A percentile compares a stretch with the other conserved stretches of the same genome.
These are phyloP conservation scores for Sebastes taczanowskii DNA, from an alignment of 2,797 vertebrate species.

Conservation along the genomic window DNA sequence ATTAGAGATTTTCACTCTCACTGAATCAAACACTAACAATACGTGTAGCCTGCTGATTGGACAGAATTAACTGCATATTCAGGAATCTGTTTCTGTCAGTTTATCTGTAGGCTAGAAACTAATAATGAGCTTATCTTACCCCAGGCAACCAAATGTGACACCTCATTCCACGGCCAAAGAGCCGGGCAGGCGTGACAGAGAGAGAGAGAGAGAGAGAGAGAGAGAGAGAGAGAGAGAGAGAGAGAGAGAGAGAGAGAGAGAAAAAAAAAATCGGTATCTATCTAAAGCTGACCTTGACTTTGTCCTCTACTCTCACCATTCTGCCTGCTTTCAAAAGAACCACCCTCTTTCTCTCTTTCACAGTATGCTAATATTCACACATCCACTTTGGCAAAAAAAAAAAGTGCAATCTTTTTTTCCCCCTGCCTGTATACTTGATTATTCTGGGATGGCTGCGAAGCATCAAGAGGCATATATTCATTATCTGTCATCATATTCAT, in stretches of 20 bases:
- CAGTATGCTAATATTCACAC: conserved; percentile 71
- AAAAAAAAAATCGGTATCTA: conserved; percentile 34
- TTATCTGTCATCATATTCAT: conserved; percentile 89
- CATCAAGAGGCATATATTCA: conserved; percentile 85
- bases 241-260: not conserved
- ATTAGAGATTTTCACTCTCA: not conserved
- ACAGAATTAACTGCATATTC: conserved; percentile 56
- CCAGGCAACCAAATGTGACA: conserved; percentile 71
- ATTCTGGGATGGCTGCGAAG: conserved; percentile 64
- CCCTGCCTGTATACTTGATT: conserved; percentile 65
- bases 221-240: conserved; percentile 8
- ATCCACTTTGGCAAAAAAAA: conserved; percentile 47
- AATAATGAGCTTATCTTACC: conserved; percentile 71
- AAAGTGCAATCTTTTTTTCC: conserved; percentile 29
- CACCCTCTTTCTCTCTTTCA: conserved; percentile 2
- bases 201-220: not conserved
- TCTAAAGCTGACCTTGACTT: conserved; percentile 78
- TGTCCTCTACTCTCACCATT: conserved; percentile 61
- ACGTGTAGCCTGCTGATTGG: conserved; percentile 48
- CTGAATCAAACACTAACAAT: conserved; percentile 31
- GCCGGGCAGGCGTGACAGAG: conserved; percentile 34
- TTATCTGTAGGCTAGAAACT: conserved; percentile 54
- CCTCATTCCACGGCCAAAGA: conserved; percentile 62
- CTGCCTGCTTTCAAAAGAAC: conserved; percentile 56
- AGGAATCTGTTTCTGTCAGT: conserved; percentile 61